phyloP scores from a whole-genome alignment of 2,797 vertebrate genomes.

The Sphaeramia orbicularis region DNA sequence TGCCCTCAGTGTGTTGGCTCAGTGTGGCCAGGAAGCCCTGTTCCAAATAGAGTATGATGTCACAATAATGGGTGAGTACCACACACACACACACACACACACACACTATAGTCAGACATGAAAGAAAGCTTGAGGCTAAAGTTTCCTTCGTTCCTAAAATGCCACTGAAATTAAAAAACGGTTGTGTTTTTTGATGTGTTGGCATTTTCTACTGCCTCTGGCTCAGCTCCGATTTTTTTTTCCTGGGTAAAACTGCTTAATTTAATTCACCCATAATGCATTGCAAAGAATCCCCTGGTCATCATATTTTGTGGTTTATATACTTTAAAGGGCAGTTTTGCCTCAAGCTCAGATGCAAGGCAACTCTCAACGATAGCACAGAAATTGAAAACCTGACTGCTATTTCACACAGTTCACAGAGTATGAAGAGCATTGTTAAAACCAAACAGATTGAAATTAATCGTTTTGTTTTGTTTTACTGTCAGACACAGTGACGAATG shows the following conservation, averaged over 20 bases:
- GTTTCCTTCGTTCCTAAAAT: slow-evolving; percentile 11
- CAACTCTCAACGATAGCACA: not conserved
- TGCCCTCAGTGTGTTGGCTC: slow-evolving; percentile 88
- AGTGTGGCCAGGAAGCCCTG: slow-evolving; percentile 93
- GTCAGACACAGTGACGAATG: slow-evolving; percentile 90
- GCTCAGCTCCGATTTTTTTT: slow-evolving; percentile 19
- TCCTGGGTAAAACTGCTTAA: slow-evolving; percentile 8
- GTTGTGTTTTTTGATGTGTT: slow-evolving; percentile 23
- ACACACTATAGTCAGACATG: not conserved
- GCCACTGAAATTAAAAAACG: slow-evolving; percentile 21
- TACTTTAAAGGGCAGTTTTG: slow-evolving; percentile 8
- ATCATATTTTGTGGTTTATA: slow-evolving; percentile 3
- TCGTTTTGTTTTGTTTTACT: too few species aligned
- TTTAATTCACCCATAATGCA: slow-evolving; percentile 40
- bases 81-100: slow-evolving; percentile 21
- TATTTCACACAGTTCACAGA: not conserved
- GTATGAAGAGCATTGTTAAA: slow-evolving; percentile 1
- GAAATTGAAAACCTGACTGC: not conserved
- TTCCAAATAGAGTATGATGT: slow-evolving; percentile 97
- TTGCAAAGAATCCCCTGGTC: slow-evolving; percentile 14
- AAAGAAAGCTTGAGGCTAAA: not conserved
- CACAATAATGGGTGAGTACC: slow-evolving; percentile 90
- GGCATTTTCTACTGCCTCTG: slow-evolving; percentile 22
- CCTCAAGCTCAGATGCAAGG: not conserved
- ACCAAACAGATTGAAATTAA: not conserved